A percentile compares a stretch with the other conserved stretches of the same genome.
Conservation (phyloP, 2,888 invertebrate genomes). For the Zeuzera pyrina region DNA sequence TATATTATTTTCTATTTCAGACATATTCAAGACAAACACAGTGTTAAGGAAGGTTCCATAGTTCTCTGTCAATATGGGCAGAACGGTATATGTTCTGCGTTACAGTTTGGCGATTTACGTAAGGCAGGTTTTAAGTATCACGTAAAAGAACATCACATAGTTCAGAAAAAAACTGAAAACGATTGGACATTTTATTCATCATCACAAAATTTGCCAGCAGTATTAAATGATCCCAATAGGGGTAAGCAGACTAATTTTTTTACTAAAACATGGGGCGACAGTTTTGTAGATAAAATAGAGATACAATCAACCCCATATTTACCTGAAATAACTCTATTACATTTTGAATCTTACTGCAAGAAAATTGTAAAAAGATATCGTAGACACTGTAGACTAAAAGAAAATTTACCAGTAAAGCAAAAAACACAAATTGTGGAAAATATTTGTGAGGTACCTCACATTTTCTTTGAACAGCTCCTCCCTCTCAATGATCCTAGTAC, state of each 20-base stretch:
- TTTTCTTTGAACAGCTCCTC: conserved; percentile 87
- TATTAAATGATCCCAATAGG: conserved; percentile 94
- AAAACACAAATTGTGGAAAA: conserved; percentile 59
- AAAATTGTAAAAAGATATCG: conserved; percentile 80
- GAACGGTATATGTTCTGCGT: conserved; percentile 87
- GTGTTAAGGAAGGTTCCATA: conserved; percentile 88
- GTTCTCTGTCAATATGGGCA: conserved; percentile 90
- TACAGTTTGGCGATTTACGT: conserved; percentile 91
- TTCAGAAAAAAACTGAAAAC: conserved; percentile 49
- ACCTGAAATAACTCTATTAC: conserved; percentile 85
- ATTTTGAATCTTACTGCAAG: conserved; percentile 90
- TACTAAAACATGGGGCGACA: conserved; percentile 98
- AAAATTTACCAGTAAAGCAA: conserved; percentile 46
- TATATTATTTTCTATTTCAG: conserved; percentile 53
- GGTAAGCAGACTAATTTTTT: conserved; percentile 95
- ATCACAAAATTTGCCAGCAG: conserved; percentile 95
- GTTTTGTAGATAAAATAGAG: conserved; percentile 87
- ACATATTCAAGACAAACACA: conserved; percentile 85
- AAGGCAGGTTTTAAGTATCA: conserved; percentile 92
- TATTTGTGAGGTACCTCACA: conserved; percentile 83
- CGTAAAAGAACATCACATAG: conserved; percentile 78
- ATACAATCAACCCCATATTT: conserved; percentile 85
- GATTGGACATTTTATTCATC: conserved; percentile 92
- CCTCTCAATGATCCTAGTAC: conserved; percentile 85
- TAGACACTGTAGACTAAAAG: conserved; percentile 73